Conservation (phyloP, 1,140 invertebrate species). For the Melanaphis sacchari region DNA sequence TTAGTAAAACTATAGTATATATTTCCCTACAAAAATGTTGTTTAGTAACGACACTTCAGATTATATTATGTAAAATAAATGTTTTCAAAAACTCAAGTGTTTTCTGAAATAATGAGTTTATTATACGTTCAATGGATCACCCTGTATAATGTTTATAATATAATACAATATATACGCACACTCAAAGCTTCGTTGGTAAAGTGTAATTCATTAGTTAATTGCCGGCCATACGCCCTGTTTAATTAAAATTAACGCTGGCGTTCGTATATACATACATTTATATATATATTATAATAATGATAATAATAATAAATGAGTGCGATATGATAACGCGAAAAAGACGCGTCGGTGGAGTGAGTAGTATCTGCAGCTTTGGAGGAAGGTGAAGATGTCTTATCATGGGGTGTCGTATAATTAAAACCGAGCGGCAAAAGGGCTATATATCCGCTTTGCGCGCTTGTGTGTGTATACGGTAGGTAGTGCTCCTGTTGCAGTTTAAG, state of each 20-base stretch:
- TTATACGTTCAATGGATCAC: background rate
- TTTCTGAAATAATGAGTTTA: background rate
- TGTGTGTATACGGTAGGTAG: background rate
- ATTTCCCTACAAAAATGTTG: no score
- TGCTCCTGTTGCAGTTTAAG: background rate
- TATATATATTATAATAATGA: background rate
- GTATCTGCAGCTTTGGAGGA: no score
- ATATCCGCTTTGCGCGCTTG: background rate
- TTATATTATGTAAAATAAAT: background rate
- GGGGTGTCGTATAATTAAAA: constrained; percentile 47
- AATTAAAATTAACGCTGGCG: constrained; percentile 48
- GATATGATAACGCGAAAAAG: background rate
- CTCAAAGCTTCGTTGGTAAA: background rate
- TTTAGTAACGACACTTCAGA: no score
- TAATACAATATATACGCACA: background rate
- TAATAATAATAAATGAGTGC: background rate
- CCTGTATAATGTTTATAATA: background rate
- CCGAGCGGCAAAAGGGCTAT: background rate
- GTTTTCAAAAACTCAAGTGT: background rate
- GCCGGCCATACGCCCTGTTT: constrained; percentile 39
- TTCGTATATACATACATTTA: background rate
- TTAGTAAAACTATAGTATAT: no score
- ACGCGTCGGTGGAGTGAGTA: background rate
- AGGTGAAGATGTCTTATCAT: background rate
- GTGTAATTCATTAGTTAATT: constrained; percentile 55